Evolutionary conservation across 2,888 invertebrate genomes (phyloP).

Genomic region (Oxytorus armatus): DNA sequence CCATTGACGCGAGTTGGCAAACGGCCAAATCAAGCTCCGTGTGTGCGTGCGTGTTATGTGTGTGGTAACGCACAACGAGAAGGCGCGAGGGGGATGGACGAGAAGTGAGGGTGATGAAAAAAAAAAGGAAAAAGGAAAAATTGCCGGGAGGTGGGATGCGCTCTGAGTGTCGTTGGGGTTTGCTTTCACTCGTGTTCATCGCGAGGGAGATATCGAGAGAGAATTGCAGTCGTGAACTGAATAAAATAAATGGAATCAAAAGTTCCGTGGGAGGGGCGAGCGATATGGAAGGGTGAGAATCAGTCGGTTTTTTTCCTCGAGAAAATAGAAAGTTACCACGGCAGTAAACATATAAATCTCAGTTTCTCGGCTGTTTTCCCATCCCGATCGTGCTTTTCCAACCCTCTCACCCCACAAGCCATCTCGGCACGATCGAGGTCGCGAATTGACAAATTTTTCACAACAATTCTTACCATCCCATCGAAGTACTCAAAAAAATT

Average conservation of each 20-base stretch:
- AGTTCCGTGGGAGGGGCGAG: constrained; percentile 54
- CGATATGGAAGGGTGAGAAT: constrained; percentile 51
- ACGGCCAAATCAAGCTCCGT: constrained; percentile 76
- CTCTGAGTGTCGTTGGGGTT: constrained; percentile 16
- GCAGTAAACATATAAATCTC: constrained; percentile 84
- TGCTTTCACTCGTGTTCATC: constrained; percentile 33
- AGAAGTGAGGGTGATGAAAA: constrained; percentile 68
- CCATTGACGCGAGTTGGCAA: constrained; percentile 77
- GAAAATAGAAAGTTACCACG: constrained; percentile 82
- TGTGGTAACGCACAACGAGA: too few relatives aligned
- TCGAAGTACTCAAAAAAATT: too few relatives aligned
- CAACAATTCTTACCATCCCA: too few relatives aligned
- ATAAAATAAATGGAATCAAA: constrained; percentile 49
- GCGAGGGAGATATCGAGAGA: constrained; percentile 67
- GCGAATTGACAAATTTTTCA: constrained; percentile 9
- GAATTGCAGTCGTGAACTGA: constrained; percentile 32
- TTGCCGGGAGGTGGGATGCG: constrained; percentile 29
- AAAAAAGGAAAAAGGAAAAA: too few relatives aligned
- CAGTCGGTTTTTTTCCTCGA: constrained; percentile 66
- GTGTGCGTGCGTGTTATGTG: not conserved
- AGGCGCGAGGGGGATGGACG: not conserved
- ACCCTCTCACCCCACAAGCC: constrained; percentile 29
- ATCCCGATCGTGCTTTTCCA: constrained; percentile 50
- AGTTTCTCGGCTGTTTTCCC: constrained; percentile 50
- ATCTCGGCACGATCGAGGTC: not conserved